Evolutionary conservation across 2,113 vertebrate species (phyloP).

Genomic region (Tetrao urogallus): DNA sequence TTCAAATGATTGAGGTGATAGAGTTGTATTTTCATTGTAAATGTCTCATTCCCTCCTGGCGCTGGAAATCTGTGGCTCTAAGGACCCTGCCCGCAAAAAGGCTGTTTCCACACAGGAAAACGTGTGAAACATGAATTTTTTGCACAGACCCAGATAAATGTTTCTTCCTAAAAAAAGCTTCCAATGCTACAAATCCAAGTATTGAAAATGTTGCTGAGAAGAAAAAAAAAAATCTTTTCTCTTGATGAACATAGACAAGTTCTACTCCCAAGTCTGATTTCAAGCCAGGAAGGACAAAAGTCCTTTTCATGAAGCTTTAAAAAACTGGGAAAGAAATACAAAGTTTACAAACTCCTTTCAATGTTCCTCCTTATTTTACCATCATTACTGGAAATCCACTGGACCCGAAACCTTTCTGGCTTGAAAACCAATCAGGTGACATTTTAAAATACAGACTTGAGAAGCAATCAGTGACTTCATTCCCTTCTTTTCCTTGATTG

Average conservation of each 20-base stretch:
- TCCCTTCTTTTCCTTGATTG: slow-evolving; percentile 7
- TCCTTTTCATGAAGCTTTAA: slow-evolving; percentile 37
- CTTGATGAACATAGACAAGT: not conserved
- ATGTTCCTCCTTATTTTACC: slow-evolving; percentile 30
- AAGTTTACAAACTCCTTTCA: slow-evolving; percentile 41
- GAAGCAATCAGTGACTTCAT: slow-evolving; percentile 45
- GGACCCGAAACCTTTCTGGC: slow-evolving; percentile 36
- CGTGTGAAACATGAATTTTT: not conserved
- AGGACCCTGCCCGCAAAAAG: not conserved
- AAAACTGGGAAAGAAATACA: slow-evolving; percentile 35
- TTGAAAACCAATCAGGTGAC: slow-evolving; percentile 30
- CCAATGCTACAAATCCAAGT: not conserved
- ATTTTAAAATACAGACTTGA: slow-evolving; percentile 46
- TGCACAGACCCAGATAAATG: not conserved
- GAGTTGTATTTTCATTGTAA: not conserved
- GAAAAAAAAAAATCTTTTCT: not conserved
- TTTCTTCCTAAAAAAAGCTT: not conserved
- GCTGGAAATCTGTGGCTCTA: not conserved
- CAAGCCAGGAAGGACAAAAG: slow-evolving; percentile 33
- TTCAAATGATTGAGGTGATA: not conserved
- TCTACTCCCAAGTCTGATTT: slow-evolving; percentile 24
- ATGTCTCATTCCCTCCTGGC: not conserved
- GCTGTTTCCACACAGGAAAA: not conserved
- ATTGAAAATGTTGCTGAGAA: not conserved
- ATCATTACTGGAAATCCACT: slow-evolving; percentile 36